Evolutionary conservation across 2,113 vertebrate species (phyloP).

Genomic region (Paramisgurnus dabryanus): DNA sequence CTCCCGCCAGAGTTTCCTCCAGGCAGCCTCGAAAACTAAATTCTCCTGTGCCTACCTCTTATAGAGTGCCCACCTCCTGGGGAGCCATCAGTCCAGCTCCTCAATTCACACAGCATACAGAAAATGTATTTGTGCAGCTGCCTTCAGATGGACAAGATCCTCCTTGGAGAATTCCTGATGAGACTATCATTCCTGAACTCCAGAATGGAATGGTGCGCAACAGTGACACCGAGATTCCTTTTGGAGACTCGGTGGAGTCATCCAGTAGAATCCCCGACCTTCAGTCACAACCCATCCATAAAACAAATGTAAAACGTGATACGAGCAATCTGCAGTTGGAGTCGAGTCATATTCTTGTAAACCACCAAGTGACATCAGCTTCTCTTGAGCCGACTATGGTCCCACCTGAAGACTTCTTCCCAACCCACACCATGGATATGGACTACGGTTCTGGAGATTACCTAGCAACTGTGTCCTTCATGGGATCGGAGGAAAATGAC

Average conservation of each 20-base stretch:
- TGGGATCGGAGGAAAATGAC: conserved; percentile 68
- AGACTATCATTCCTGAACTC: conserved; percentile 41
- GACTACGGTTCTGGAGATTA: conserved; percentile 87
- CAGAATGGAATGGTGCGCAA: background rate
- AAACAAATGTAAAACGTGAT: conserved; percentile 48
- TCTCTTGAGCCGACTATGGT: conserved; percentile 71
- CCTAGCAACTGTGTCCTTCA: conserved; percentile 77
- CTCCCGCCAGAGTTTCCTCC: conserved; percentile 38
- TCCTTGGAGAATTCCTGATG: conserved; percentile 7
- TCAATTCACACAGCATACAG: conserved; percentile 23
- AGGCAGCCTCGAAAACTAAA: conserved; percentile 54
- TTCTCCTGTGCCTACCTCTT: conserved; percentile 40
- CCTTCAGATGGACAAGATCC: conserved; percentile 15
- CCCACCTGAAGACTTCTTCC: conserved; percentile 68
- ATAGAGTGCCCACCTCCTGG: conserved; percentile 39
- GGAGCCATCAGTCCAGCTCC: conserved; percentile 33
- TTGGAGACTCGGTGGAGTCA: conserved; percentile 46
- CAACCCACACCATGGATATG: conserved; percentile 72
- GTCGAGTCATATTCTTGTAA: conserved; percentile 70
- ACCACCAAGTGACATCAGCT: conserved; percentile 64
- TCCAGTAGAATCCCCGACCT: conserved; percentile 47
- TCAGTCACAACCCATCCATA: conserved; percentile 52
- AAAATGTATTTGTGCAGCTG: conserved; percentile 42
- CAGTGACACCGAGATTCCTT: background rate
- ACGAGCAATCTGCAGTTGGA: conserved; percentile 51